These are phyloP conservation scores for Heliconius aoede DNA, from an alignment of 2,888 invertebrate species.

Conservation along the genomic window DNA sequence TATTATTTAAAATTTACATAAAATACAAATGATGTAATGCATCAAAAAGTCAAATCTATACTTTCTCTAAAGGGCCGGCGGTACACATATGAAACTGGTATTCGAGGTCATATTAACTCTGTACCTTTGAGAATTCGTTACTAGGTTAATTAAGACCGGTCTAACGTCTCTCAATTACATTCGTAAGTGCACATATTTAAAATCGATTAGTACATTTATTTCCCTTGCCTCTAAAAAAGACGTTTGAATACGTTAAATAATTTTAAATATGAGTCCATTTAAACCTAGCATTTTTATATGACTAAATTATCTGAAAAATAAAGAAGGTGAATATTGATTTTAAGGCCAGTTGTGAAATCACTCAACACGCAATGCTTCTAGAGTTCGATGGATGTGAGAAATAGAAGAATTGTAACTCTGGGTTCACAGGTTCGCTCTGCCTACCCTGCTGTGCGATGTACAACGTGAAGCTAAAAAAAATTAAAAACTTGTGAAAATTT, in stretches of 20 bases:
- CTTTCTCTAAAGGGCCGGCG: constrained; percentile 28
- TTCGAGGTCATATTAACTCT: constrained; percentile 20
- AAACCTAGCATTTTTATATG: no score
- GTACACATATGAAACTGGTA: constrained; percentile 27
- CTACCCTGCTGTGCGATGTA: no score
- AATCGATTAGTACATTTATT: neutral
- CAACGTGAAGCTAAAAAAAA: no score
- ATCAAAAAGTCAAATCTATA: neutral
- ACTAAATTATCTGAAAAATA: no score
- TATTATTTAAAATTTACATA: constrained; percentile 4
- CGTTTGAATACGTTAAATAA: neutral
- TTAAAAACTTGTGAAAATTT: no score
- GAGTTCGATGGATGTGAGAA: no score
- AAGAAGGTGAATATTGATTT: no score
- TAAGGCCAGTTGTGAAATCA: no score
- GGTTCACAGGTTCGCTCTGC: no score
- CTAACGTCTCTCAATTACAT: constrained; percentile 12
- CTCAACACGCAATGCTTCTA: no score
- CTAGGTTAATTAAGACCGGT: constrained; percentile 29
- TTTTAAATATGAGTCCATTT: neutral
- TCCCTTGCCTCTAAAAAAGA: neutral
- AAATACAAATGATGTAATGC: constrained; percentile 2
- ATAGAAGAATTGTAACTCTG: no score
- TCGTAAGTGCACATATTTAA: neutral
- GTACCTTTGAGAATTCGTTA: constrained; percentile 21